phyloP scores from a whole-genome alignment of 53 echinoderm and acorn worm genomes.

The Antedon mediterranea region DNA sequence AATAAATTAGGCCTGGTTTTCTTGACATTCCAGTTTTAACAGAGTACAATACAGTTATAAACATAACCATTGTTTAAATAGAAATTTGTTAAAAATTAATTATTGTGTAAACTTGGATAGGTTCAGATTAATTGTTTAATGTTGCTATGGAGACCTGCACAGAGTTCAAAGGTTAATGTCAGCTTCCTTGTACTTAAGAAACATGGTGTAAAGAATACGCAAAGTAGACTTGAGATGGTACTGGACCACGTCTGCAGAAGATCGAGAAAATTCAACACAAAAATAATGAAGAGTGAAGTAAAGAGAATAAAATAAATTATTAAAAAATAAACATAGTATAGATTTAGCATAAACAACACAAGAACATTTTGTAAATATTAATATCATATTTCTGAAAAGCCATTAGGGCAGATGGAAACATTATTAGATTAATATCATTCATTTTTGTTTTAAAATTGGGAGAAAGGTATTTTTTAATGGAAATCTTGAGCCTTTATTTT shows the following conservation, averaged over 20 bases:
- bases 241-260: conserved; percentile 81
- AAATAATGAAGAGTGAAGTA: conserved; percentile 4
- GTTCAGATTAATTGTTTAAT: background rate
- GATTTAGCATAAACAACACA: background rate
- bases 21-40: too few relatives aligned
- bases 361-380: background rate
- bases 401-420: too few relatives aligned
- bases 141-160: background rate
- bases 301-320: background rate
- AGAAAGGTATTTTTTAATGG: too few relatives aligned
- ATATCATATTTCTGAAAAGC: too few relatives aligned
- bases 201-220: conserved; percentile 87
- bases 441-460: too few relatives aligned
- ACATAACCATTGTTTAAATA: too few relatives aligned
- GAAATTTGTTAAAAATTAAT: background rate
- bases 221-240: conserved; percentile 86
- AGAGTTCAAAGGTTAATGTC: conserved; percentile 23
- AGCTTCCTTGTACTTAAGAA: conserved; percentile 94
- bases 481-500: too few relatives aligned
- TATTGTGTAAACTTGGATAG: background rate
- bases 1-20: too few relatives aligned
- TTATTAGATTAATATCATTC: too few relatives aligned
- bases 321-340: background rate
- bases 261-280: conserved; percentile 5
- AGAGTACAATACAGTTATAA: too few relatives aligned